Base-by-base conservation (phyloP, 2,888 invertebrate genomes). In the Pasiphila rectangulata region DNA sequence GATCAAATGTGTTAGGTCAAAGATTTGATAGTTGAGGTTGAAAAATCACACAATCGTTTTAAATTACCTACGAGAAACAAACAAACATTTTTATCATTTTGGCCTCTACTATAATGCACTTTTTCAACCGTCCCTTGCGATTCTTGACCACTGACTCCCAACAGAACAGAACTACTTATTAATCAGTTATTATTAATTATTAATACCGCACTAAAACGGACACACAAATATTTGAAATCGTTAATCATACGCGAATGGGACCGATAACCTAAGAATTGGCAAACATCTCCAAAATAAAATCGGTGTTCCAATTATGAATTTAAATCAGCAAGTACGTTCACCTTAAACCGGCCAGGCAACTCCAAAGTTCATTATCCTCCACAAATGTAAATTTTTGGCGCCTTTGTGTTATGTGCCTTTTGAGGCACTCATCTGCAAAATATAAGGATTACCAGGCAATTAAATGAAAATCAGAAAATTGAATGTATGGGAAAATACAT, bases 331-430 rank as follows among this genome's bases (percentile, higher is more conserved):
- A 72, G 86, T 80, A 63, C 85, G 68, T 85, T 87, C 75, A 87
- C 84, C 88, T 82, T 76, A 78, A 85, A 88, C 87, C 85, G 86
- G 86, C 74, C 69, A 70, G 70, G 69, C 75, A 63, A 67, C 69
- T 71, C 63, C 70, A 57, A 72, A 74, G 87, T 85, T 86, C 87
- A 83, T 75, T 82, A 84, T 86, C 83, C 87, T 77, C 80, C 37
- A 61, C 52, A 72, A 76, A 76, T 76, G 61, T 72, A 73, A 75
- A 77, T 74, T 76, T 79, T 72, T 59, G 67, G 68, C 53, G 59
- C 59, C 63, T 69, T 67, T 72, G 63, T 65, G 63, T 65, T 41
- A 40, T 55, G 51, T 44, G 58, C 53, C 59, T 61, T 55, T 54
- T 55, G 56, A 32, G 9, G n/a, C n/a, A 17, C 16, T 30, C 16